Conservation (phyloP, 2,888 invertebrate species). For the Gryllus longicercus region DNA sequence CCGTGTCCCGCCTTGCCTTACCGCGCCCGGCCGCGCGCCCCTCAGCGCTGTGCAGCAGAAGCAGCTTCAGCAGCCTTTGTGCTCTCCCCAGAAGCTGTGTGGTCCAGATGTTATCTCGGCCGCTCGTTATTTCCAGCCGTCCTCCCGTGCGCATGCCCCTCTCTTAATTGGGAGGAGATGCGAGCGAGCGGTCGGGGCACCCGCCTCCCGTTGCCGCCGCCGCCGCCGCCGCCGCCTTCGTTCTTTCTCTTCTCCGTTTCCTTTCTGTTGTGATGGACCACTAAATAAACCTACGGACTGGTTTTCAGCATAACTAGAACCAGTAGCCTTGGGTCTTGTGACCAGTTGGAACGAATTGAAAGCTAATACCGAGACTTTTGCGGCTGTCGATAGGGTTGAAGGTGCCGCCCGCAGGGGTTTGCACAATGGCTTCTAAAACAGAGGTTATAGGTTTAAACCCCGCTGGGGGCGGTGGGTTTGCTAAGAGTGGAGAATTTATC, state of each 20-base stretch:
- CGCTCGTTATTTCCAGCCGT: constrained; percentile 10
- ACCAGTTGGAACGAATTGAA: constrained; percentile 11
- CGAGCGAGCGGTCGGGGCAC: not conserved
- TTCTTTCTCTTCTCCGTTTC: constrained; percentile 17
- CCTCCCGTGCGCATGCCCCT: constrained; percentile 3
- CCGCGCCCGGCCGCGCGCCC: not conserved
- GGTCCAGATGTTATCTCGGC: not conserved
- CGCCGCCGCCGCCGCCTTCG: not conserved
- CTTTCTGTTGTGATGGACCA: constrained; percentile 9
- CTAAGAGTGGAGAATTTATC: too few species aligned
- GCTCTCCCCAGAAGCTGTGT: constrained; percentile 17
- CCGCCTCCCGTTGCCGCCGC: too few species aligned
- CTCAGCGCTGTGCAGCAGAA: not conserved
- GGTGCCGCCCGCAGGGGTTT: too few species aligned
- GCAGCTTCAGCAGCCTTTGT: constrained; percentile 10
- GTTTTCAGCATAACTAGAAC: constrained; percentile 8
- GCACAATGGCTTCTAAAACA: too few species aligned
- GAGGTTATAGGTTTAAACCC: too few species aligned
- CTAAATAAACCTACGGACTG: constrained; percentile 11
- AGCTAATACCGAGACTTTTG: not conserved
- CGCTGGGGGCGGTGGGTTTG: too few species aligned
- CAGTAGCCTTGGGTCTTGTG: not conserved
- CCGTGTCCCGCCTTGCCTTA: not conserved
- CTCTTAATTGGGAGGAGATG: constrained; percentile 11
- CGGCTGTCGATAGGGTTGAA: not conserved